Evolutionary conservation across 2,797 vertebrate genomes (phyloP), one percentile per base, ranked within the genome.

Genomic region (Paguma larvata): DNA sequence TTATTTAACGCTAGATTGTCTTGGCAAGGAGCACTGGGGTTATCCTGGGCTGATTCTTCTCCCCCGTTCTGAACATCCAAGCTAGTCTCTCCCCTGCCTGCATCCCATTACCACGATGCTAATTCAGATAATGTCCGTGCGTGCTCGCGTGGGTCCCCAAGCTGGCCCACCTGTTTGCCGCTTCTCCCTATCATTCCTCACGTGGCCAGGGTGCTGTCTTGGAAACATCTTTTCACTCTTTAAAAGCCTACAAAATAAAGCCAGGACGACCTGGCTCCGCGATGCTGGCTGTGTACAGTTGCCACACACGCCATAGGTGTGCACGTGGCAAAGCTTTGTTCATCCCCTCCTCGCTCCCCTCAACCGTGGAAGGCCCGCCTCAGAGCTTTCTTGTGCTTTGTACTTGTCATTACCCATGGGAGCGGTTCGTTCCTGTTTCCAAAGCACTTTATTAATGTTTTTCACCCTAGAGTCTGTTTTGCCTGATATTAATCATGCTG

Each of bases 401-500:
- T 38, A 48, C 59, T 46, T 92, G 38, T 85, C 16, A 0, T 68
- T 14, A 86, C 65, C 77, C 14, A 13, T 25, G 46, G 82, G 59
- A 85, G 15, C 23, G 44, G 12, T 34, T 75, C 48, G 73, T 84
- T 73, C 67, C 48, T 32, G 4, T 75, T 94, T 91, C 89, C 82
- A 63, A 83, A 79, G 27, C 32, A 19, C 51, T 53, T 59, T 67
- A 25, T 92, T 75, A 38, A 85, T 90, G 34, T 56, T 48, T 73
- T 95, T 85, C 70, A 68, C 51, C 62, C 80, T 95, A 77, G 32
- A 87, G 91, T 97, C 41, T 85, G 19, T 62, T 93, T 96, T 53
- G 10, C 38, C 78, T 62, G 67, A 53, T 92, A 91, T 38, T 91
- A 82, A 85, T 56, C 85, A 73, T 88, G 14, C 15, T 77, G 12